Conservation (phyloP, 2,113 vertebrate species). For the Ophthalmolycus amberensis region DNA sequence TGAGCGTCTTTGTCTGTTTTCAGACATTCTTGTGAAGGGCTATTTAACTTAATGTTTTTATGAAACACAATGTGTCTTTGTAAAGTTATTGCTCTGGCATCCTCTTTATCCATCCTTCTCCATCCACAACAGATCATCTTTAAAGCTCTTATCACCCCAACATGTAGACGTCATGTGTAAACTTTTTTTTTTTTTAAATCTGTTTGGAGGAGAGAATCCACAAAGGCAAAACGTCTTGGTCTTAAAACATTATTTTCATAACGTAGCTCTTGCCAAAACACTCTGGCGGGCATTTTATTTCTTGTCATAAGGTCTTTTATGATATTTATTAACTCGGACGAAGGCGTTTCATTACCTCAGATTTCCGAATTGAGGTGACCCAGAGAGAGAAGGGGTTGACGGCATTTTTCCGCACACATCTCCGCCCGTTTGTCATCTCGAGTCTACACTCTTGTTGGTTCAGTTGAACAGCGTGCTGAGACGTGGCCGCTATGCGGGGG, state of each 20-base stretch:
- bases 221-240: neutral
- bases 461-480: neutral
- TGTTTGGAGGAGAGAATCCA: neutral
- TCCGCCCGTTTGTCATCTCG: neutral
- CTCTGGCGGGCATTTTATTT: neutral
- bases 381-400: neutral
- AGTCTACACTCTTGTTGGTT: conserved; percentile 4
- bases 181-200: neutral
- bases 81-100: neutral
- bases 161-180: neutral
- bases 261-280: neutral
- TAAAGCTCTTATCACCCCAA: neutral
- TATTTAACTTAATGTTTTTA: neutral
- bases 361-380: neutral
- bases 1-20: neutral
- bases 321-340: neutral
- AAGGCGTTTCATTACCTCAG: neutral
- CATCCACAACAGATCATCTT: neutral
- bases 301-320: neutral
- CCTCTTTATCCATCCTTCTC: neutral
- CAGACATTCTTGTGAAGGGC: neutral
- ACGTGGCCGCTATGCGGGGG: neutral
- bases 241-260: neutral
- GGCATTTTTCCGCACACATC: neutral
- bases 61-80: neutral